Base-by-base conservation (phyloP, 2,888 invertebrate species). In the Branchipolynoe longqiensis region DNA sequence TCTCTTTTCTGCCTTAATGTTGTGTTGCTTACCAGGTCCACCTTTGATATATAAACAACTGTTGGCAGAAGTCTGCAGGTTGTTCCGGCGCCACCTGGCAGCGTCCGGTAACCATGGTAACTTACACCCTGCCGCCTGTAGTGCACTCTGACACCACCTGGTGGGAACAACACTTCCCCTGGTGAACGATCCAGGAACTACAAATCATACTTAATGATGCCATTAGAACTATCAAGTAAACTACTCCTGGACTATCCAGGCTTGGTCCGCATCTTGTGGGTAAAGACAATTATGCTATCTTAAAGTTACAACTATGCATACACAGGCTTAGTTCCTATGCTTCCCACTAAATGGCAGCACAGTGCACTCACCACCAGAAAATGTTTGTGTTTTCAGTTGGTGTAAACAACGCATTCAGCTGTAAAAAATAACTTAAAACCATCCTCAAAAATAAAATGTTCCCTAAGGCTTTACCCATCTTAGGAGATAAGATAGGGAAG, bases 361-460 rank as follows among this genome's bases (percentile, higher is more conserved):
- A 25, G 25, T 25, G 28, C 78, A 40, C 74, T 8, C 48, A 25
- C 48, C 41, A 54, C 54, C 41, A 40, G 48, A 48, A 48, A 8
- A n/a, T n/a, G n/a, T n/a, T n/a, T n/a, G n/a, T 28, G 28, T 28
- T 41, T 12, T 74, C 74, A 48, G 78, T 78, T 41, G 74, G 78
- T 78, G 78, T 54, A 48, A 78, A 78, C 78, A 78, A 48, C 78
- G 31, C 28, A 78, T 48, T 78, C 78, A 78, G 78, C 78, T 78
- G 78, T 78, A 78, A 78, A 78, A 48, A 78, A 78, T 78, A 78
- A 78, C 78, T 78, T 78, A 78, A 78, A 78, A 78, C 41, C 78
- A 41, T 48, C 48, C 41, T 78, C 54, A 28, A 78, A 78, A 78
- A 78, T 78, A 41, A 78, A 48, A 78, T 54, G 41, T 33, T 41